Evolutionary conservation across 2,113 vertebrate species (phyloP).

Genomic region (Aptenodytes patagonicus): DNA sequence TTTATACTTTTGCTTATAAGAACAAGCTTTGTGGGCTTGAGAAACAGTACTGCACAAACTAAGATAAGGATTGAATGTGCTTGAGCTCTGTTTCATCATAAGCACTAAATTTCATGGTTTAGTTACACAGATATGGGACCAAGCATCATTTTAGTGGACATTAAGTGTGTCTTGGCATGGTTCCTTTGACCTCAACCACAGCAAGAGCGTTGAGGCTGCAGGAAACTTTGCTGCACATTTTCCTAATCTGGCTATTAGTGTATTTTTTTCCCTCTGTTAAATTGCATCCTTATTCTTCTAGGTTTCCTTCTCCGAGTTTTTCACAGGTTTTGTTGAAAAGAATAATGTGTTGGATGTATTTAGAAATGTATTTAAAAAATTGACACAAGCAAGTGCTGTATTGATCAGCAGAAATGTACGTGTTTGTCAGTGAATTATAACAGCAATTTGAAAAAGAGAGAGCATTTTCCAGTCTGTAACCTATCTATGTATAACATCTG

Average conservation of each 20-base stretch:
- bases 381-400: neutral
- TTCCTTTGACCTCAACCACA: neutral
- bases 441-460: neutral
- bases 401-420: neutral
- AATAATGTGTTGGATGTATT: neutral
- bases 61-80: neutral
- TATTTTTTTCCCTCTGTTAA: neutral
- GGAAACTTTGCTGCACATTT: neutral
- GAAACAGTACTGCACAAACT: neutral
- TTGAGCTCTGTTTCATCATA: neutral
- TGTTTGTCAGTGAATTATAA: neutral
- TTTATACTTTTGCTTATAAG: neutral
- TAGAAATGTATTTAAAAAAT: neutral
- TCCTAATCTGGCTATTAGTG: neutral
- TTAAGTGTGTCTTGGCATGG: neutral
- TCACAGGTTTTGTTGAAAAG: neutral
- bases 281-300: neutral
- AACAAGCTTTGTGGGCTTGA: neutral
- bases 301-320: neutral
- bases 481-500: neutral
- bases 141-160: neutral
- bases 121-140: neutral
- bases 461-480: neutral
- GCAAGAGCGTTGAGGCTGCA: neutral
- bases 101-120: neutral